These are phyloP conservation scores for Philopedon plagiatum DNA, from an alignment of 2,888 invertebrate species.

Conservation along the genomic window DNA sequence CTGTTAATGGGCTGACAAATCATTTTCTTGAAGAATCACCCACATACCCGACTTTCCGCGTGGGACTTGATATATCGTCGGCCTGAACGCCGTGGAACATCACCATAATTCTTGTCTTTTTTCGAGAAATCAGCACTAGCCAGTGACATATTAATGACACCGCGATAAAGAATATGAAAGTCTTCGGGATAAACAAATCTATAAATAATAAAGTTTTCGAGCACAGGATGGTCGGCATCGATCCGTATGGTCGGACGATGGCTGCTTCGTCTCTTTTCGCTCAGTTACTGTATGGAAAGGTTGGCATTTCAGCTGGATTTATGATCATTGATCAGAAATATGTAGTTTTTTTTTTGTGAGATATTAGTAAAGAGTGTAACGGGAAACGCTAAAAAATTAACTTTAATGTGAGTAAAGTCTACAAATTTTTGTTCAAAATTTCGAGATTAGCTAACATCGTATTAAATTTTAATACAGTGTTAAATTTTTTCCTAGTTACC, in stretches of 20 bases:
- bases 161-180: slow-evolving; percentile 68
- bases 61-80: slow-evolving; percentile 67
- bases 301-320: background rate
- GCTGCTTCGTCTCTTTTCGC: slow-evolving; percentile 47
- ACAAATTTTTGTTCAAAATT: no score
- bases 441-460: no score
- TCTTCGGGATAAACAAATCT: slow-evolving; percentile 67
- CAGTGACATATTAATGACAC: slow-evolving; percentile 67
- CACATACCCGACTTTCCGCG: slow-evolving; percentile 54
- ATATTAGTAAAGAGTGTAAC: no score
- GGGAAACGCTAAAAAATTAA: no score
- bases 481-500: no score
- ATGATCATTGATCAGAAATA: background rate
- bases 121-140: slow-evolving; percentile 65
- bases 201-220: slow-evolving; percentile 66
- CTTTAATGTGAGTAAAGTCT: no score
- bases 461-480: no score
- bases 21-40: slow-evolving; percentile 34
- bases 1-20: no score
- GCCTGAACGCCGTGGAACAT: slow-evolving; percentile 64
- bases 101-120: slow-evolving; percentile 67
- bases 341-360: no score
- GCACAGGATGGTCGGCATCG: slow-evolving; percentile 55
- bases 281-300: background rate
- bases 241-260: slow-evolving; percentile 53